Evolutionary conservation across 2,113 vertebrate genomes (phyloP).

Genomic region (Myrmecophaga tridactyla): DNA sequence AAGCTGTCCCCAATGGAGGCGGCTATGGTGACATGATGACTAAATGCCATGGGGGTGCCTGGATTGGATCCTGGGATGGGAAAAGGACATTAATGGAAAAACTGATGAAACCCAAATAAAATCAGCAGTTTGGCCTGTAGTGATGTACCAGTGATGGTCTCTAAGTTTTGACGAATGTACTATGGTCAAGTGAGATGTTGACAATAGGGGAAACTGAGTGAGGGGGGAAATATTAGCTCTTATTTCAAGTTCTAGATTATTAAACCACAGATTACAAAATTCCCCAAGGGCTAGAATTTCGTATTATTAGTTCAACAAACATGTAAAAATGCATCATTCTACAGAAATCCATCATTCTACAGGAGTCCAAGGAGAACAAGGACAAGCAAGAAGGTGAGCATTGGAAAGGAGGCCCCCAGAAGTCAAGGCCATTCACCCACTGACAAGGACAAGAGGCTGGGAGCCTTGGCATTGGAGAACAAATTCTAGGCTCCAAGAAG

Average conservation of each 20-base stretch:
- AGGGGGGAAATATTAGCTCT: background rate
- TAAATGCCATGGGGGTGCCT: background rate
- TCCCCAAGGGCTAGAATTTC: background rate
- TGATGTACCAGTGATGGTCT: background rate
- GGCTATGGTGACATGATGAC: background rate
- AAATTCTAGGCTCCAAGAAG: background rate
- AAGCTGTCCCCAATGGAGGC: background rate
- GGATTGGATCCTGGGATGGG: background rate
- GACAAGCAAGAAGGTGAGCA: background rate
- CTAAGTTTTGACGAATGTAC: background rate
- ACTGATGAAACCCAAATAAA: background rate
- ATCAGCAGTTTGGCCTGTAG: background rate
- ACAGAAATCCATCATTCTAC: background rate
- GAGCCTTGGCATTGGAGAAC: background rate
- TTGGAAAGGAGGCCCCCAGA: accelerated
- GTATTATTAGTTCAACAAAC: background rate
- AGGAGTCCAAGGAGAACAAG: background rate
- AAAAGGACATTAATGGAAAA: background rate
- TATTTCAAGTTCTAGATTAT: background rate
- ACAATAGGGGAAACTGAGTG: background rate
- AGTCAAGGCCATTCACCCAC: background rate
- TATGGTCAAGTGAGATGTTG: background rate
- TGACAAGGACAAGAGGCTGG: too few relatives aligned
- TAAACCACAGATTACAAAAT: background rate
- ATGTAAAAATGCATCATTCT: background rate